Evolutionary conservation across 2,888 invertebrate species (phyloP).

Genomic region (Prosopocoilus inquinatus): DNA sequence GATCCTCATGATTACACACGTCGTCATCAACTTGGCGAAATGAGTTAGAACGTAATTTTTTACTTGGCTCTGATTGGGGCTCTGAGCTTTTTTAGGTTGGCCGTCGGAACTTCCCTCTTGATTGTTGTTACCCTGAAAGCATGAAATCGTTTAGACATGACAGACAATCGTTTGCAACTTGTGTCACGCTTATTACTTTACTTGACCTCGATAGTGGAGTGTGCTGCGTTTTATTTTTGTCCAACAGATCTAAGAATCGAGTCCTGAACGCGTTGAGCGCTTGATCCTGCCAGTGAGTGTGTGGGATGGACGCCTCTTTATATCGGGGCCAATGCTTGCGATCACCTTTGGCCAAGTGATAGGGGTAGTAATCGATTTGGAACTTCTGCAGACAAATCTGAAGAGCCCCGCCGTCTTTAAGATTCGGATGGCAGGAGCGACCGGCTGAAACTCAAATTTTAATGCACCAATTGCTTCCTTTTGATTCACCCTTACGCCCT

Average conservation of each 20-base stretch:
- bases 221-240: constrained; percentile 58
- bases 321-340: constrained; percentile 88
- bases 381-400: constrained; percentile 86
- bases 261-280: constrained; percentile 77
- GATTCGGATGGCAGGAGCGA: constrained; percentile 77
- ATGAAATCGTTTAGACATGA: background rate
- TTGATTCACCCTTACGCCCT: constrained; percentile 60
- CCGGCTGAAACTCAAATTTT: constrained; percentile 59
- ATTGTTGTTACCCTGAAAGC: constrained; percentile 8
- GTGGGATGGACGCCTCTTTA: constrained; percentile 75
- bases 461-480: background rate
- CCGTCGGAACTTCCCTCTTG: constrained; percentile 12
- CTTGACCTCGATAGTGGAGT: constrained; percentile 51
- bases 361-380: constrained; percentile 94
- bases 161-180: background rate
- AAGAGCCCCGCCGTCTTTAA: constrained; percentile 88
- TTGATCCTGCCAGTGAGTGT: constrained; percentile 84
- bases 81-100: constrained; percentile 16
- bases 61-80: constrained; percentile 52
- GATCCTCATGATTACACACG: constrained; percentile 84
- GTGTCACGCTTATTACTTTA: constrained; percentile 24
- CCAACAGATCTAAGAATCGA: constrained; percentile 71
- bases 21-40: constrained; percentile 85
- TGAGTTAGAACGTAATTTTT: constrained; percentile 70
- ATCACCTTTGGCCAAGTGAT: constrained; percentile 87